A percentile compares a stretch with the other conserved stretches of the same genome.
Evolutionary conservation across 2,797 vertebrate species (phyloP).

Genomic region (Betta splendens): DNA sequence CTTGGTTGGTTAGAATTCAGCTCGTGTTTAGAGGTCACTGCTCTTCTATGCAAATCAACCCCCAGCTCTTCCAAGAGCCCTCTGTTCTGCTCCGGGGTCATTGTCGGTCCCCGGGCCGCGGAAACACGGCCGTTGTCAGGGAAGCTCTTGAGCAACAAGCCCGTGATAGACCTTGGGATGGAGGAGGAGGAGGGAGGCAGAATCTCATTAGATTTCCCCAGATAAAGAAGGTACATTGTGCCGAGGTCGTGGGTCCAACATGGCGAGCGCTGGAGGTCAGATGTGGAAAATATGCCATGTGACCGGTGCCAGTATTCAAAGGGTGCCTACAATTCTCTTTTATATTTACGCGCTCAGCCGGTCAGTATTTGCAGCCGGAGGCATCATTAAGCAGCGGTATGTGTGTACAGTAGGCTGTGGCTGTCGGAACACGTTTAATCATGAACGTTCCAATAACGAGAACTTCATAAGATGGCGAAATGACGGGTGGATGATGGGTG

Average conservation of each 20-base stretch:
- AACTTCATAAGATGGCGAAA: neutral
- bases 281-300: conserved; percentile 74
- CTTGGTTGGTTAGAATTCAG: conserved; percentile 69
- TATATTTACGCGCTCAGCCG: conserved; percentile 46
- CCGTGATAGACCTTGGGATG: conserved; percentile 58
- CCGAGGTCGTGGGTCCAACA: conserved; percentile 33
- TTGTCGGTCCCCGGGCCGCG: conserved; percentile 52
- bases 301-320: conserved; percentile 59
- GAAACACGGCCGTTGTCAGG: conserved; percentile 83
- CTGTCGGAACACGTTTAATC: conserved; percentile 52
- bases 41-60: conserved; percentile 77
- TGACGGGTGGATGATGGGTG: conserved; percentile 1
- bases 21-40: conserved; percentile 66
- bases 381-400: conserved; percentile 38
- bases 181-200: conserved; percentile 56
- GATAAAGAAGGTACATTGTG: conserved; percentile 81
- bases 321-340: conserved; percentile 43
- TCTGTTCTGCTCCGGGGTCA: conserved; percentile 81
- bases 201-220: conserved; percentile 77
- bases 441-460: conserved; percentile 2
- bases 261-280: conserved; percentile 48
- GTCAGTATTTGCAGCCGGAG: conserved; percentile 31
- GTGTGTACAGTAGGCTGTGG: conserved; percentile 29
- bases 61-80: conserved; percentile 74
- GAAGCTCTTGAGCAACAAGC: conserved; percentile 76